Evolutionary conservation across 2,113 vertebrate species (phyloP).

Genomic region (Carollia perspicillata): DNA sequence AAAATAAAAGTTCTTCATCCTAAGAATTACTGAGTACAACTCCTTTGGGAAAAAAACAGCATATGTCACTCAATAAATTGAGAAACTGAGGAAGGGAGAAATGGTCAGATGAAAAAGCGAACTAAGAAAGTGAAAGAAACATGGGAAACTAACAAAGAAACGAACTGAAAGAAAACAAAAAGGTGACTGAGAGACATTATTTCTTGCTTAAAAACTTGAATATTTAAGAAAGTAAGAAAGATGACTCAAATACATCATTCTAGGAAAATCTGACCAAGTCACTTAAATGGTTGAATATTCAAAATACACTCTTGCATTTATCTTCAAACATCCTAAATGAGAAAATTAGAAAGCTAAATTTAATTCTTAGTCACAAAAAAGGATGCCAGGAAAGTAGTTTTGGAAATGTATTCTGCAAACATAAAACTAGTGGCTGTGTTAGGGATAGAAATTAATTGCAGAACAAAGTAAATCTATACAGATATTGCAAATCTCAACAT

Average conservation of each 20-base stretch:
- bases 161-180: background rate
- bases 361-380: constrained; percentile 34
- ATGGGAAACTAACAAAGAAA: background rate
- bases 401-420: constrained; percentile 8
- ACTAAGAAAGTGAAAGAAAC: background rate
- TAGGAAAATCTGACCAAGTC: background rate
- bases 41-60: background rate
- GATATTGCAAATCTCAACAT: background rate
- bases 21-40: background rate
- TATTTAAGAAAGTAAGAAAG: constrained; percentile 32
- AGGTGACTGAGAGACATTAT: background rate
- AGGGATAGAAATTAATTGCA: background rate
- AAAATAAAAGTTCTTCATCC: background rate
- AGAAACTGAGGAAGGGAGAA: background rate
- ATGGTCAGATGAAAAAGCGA: background rate
- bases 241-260: background rate
- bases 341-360: constrained; percentile 8
- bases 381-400: background rate
- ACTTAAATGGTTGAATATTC: constrained; percentile 36
- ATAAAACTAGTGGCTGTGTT: background rate
- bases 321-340: constrained; percentile 26
- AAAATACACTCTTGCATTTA: constrained; percentile 24
- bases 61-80: background rate
- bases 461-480: constrained; percentile 18
- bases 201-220: constrained; percentile 28